phyloP scores from a whole-genome alignment of 2,797 vertebrate genomes.

The Lerista edwardsae region DNA sequence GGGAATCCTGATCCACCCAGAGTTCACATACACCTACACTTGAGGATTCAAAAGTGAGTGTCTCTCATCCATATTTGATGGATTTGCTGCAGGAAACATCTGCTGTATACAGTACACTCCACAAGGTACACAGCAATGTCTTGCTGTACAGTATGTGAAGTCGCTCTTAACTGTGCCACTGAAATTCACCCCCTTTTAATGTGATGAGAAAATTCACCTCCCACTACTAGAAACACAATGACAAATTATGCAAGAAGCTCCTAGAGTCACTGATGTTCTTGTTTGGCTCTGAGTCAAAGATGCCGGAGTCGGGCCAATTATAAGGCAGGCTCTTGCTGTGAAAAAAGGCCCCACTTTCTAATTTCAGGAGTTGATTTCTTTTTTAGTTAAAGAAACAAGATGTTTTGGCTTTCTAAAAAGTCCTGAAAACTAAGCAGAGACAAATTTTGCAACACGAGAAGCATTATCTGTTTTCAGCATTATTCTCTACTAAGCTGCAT shows the following conservation, averaged over 20 bases:
- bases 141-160: neutral
- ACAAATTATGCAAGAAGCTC: constrained; percentile 16
- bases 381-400: constrained; percentile 17
- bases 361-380: constrained; percentile 31
- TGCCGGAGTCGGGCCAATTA: constrained; percentile 40
- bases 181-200: neutral
- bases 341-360: constrained; percentile 27
- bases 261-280: neutral
- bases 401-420: neutral
- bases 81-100: neutral
- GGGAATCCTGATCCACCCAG: no score
- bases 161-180: neutral
- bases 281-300: constrained; percentile 7
- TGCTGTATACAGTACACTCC: no score
- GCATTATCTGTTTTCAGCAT: neutral
- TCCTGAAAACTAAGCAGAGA: constrained; percentile 9
- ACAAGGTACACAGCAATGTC: no score
- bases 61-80: neutral
- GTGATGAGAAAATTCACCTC: neutral
- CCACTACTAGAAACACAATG: neutral
- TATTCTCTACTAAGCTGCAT: neutral
- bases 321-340: constrained; percentile 20
- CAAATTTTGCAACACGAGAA: neutral
- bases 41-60: no score
- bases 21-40: no score